These are phyloP conservation scores for Unio pictorum DNA, from an alignment of 2,888 invertebrate genomes.

Conservation along the genomic window DNA sequence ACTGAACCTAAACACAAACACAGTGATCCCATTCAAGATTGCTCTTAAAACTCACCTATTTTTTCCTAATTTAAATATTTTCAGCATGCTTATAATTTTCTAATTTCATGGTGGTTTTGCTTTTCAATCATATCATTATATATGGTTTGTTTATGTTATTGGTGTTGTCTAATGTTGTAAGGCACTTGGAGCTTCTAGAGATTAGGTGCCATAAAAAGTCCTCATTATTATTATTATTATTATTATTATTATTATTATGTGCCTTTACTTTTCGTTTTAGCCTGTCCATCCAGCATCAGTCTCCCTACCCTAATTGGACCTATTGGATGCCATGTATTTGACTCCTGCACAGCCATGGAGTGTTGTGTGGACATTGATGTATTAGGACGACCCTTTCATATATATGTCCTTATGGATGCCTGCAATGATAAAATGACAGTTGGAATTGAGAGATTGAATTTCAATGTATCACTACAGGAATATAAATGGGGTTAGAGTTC, in stretches of 20 bases:
- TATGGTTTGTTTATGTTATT: no score
- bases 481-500: slow-evolving; percentile 5
- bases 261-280: not conserved
- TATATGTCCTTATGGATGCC: slow-evolving; percentile 11
- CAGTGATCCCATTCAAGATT: no score
- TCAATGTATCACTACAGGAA: slow-evolving; percentile 9
- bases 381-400: slow-evolving; percentile 8
- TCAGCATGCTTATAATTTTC: no score
- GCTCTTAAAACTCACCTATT: no score
- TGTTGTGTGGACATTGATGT: slow-evolving; percentile 12
- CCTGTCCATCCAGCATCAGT: not conserved
- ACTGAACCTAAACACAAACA: no score
- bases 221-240: no score
- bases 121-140: no score
- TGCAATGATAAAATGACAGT: slow-evolving; percentile 13
- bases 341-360: slow-evolving; percentile 12
- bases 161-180: no score
- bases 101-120: no score
- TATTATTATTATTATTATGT: not conserved
- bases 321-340: slow-evolving; percentile 9
- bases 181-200: no score
- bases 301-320: not conserved
- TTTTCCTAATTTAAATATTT: no score
- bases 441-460: slow-evolving; percentile 16
- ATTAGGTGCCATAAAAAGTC: no score